Base-by-base conservation (phyloP, 2,888 invertebrate genomes). In the Erebia epiphron region DNA sequence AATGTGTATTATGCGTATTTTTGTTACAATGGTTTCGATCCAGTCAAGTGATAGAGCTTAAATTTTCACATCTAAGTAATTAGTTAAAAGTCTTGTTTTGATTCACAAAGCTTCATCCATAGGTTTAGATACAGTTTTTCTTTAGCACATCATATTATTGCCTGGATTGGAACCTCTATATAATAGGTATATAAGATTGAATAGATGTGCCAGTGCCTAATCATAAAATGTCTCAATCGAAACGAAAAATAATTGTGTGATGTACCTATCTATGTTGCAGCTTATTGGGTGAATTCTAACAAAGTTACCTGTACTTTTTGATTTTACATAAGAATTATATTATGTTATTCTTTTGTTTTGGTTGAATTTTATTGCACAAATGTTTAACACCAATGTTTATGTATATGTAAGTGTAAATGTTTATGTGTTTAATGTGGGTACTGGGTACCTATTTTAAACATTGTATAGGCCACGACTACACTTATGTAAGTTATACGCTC, bases 171-270 rank as follows among this genome's bases (percentile, higher is more conserved):
- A 35, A 35, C 8, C 8, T 26, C 13, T 13, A 18, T 7, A 50
- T 14, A 54, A 13, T 21, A 21, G n/a, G 9, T 52, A n/a, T 9
- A 43, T 46, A 46, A 49, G 46, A 64, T 16, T 64, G n/a, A 54
- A 50, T 63, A n/a, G 11, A 52, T 52, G 52, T 64, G 54, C 64
- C 64, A 54, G 64, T 64, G 52, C 52, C 52, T 64, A 64, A 5
- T 35, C n/a, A 52, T 35, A 64, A 64, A 64, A n/a, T 46, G 46
- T 5, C 49, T 14, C 49, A 49, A 3, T 4, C 3, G 49, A 13
- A 49, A 49, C 13, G 49, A 14, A 49, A 49, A 14, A 13, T 14
- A 13, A 11, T 49, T 26, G 26, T 26, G 26, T 26, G 4, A 26
- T 26, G 26, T 26, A 26, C 26, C n/a, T n/a, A n/a, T 26, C 26